Evolutionary conservation across 2,797 vertebrate species (phyloP).

Genomic region (Acanthurus tractus): DNA sequence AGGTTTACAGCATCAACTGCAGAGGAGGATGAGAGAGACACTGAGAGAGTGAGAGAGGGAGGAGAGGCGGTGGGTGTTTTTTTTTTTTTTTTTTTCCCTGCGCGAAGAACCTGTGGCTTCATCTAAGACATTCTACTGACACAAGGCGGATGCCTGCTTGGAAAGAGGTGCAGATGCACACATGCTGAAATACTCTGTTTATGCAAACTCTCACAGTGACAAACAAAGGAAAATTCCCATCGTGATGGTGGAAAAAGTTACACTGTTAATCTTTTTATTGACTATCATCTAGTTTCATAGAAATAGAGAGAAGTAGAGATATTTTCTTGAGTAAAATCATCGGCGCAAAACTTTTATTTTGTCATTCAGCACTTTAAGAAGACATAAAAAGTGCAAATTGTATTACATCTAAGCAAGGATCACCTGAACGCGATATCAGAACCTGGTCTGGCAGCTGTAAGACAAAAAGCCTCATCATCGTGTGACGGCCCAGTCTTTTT

Average conservation of each 20-base stretch:
- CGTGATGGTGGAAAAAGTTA: not conserved
- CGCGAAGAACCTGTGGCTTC: slow-evolving; percentile 52
- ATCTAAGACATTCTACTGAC: slow-evolving; percentile 38
- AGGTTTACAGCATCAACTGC: slow-evolving; percentile 55
- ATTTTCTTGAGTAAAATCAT: slow-evolving; percentile 18
- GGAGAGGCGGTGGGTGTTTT: not conserved
- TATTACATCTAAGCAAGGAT: not conserved
- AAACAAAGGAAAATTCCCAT: not conserved
- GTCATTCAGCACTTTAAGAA: not conserved
- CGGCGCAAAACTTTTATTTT: not conserved
- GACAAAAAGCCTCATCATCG: slow-evolving; percentile 22
- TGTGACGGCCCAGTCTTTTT: slow-evolving; percentile 42
- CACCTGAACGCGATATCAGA: slow-evolving; percentile 14
- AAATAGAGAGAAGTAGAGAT: not conserved
- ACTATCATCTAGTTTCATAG: not conserved
- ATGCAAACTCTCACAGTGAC: slow-evolving; percentile 4
- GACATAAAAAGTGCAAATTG: not conserved
- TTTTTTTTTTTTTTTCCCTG: not conserved
- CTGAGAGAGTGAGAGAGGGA: slow-evolving; percentile 1
- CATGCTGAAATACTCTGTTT: not conserved
- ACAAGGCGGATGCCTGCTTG: slow-evolving; percentile 8
- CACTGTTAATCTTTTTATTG: not conserved
- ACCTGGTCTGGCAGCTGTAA: slow-evolving; percentile 19
- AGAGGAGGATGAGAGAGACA: slow-evolving; percentile 29
- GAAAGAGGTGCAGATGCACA: not conserved